Base-by-base conservation (phyloP, 2,113 vertebrate genomes). In the Gasterosteus nipponicus region DNA sequence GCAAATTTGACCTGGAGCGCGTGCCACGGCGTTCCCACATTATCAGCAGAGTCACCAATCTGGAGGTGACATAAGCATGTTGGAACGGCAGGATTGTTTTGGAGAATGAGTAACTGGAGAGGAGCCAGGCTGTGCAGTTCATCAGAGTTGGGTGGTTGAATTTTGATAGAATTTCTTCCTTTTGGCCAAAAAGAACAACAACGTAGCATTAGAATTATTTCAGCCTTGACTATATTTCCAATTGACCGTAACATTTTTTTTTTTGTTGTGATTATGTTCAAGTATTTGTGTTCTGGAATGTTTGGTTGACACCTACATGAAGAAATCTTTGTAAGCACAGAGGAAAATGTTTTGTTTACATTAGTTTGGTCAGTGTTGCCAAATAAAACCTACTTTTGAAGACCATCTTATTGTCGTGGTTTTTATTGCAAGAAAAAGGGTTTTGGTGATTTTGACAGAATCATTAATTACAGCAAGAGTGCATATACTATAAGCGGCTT, bases 1-100 rank as follows among this genome's bases (percentile, higher is more conserved):
- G 97, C 91, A 94, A 93, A 68, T 97, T 95, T 31, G 95, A 97
- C 85, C 91, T 98, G 65, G 95, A 96, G 87, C 94, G 96, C 10
- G 93, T 93, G 0, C 93, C 96, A 1, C 92, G 96, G 0, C 94
- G 96, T 31, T 98, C 96, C 0, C 95, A 94, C 49, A 92, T 98
- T 22, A 29, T 90, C 81, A 95, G 96, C 87, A 96, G 94, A 74
- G 93, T 96, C 82, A 96, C 93, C 81, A 95, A 95, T 29, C 89
- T 91, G 2, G 95, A 96, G 64, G 94, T 97, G 6, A 95, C 93
- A 64, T 96, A 95, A 82, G n/a, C 4, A 12, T 2, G 2, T 19
- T 2, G 1, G 16, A 35, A 57, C 14, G 19, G 11, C 38, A 38
- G 31, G 41, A 16, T 2, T 11, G 22, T 41, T 71, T 59, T 61